phyloP scores from a whole-genome alignment of 2,113 vertebrate genomes.

The Salvator merianae region DNA sequence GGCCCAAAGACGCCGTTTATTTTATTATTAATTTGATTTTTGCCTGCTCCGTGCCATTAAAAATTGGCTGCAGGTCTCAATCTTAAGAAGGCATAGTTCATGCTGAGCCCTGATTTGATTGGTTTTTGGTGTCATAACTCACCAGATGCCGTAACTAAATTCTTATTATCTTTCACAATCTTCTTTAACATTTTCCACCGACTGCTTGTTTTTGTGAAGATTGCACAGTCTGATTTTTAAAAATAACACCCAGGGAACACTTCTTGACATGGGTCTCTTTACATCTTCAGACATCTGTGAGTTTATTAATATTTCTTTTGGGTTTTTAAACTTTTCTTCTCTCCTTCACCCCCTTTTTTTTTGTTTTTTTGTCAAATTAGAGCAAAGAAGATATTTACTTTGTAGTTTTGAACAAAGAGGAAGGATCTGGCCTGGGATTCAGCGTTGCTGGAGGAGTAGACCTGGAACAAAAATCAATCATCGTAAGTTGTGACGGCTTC shows the following conservation, averaged over 20 bases:
- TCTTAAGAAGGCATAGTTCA: neutral
- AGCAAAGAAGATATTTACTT: constrained; percentile 81
- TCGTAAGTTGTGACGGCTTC: constrained; percentile 76
- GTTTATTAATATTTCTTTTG: neutral
- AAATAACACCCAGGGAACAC: neutral
- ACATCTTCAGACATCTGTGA: neutral
- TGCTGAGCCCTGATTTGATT: neutral
- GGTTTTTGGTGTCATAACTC: neutral
- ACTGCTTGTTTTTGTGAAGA: neutral
- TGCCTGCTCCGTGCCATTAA: neutral
- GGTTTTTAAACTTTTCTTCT: constrained; percentile 16
- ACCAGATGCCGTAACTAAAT: neutral
- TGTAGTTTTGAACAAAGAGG: constrained; percentile 88
- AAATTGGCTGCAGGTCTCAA: constrained; percentile 6
- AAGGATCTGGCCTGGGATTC: constrained; percentile 91
- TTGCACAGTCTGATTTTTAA: neutral
- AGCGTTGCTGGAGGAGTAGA: constrained; percentile 91
- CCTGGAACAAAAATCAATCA: constrained; percentile 84
- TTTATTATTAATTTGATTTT: neutral
- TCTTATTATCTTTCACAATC: constrained; percentile 13
- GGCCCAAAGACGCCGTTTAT: neutral
- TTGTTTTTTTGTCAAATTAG: constrained; percentile 66
- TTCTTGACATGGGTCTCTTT: neutral
- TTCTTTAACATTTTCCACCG: neutral
- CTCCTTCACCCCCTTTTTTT: neutral